These are phyloP conservation scores for Turdus rufiventris DNA, from an alignment of 2,113 vertebrate genomes.

Conservation along the genomic window DNA sequence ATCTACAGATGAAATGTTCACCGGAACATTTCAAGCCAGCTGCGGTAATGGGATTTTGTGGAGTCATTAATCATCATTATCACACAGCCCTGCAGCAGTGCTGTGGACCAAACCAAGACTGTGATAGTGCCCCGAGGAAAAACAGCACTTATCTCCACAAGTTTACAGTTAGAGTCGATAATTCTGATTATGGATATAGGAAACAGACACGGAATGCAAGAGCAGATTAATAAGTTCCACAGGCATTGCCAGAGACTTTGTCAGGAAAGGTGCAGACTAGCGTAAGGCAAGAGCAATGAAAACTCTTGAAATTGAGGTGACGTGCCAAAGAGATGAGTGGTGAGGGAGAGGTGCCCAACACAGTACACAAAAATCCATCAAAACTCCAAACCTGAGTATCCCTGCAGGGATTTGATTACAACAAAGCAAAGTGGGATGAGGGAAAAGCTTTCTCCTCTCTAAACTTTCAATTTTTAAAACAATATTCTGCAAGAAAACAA, in stretches of 20 bases:
- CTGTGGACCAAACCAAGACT: background rate
- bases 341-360: background rate
- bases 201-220: background rate
- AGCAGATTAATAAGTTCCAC: background rate
- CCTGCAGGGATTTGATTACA: background rate
- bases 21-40: background rate
- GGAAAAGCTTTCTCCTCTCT: background rate
- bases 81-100: background rate
- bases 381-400: background rate
- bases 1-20: background rate
- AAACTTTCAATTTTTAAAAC: background rate
- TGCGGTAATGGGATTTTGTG: constrained; percentile 5
- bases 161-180: background rate
- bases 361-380: background rate
- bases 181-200: background rate
- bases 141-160: background rate
- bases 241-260: background rate
- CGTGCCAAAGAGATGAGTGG: background rate
- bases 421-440: background rate
- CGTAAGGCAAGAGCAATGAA: background rate
- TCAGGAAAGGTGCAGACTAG: background rate
- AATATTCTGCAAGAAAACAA: background rate
- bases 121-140: background rate
- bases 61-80: constrained; percentile 37
- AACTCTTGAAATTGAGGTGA: background rate